Evolutionary conservation across 2,113 vertebrate species (phyloP).

Genomic region (Leucosticte australis): DNA sequence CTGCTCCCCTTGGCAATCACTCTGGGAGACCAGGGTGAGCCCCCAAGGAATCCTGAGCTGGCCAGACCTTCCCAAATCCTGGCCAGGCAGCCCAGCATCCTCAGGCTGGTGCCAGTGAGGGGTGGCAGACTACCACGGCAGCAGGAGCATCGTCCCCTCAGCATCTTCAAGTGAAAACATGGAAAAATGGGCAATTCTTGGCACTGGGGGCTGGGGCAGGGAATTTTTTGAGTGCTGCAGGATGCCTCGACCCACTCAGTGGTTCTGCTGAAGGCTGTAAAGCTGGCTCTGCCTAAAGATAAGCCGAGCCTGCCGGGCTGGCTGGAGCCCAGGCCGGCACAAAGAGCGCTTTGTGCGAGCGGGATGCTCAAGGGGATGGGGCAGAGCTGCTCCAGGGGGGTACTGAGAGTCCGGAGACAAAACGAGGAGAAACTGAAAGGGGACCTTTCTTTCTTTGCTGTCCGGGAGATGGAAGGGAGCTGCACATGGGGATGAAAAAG

Average conservation of each 20-base stretch:
- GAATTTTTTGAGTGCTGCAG: neutral
- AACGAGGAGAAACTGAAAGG: neutral
- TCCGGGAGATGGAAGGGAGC: neutral
- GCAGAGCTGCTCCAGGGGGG: neutral
- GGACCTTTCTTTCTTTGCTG: neutral
- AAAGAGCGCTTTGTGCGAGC: conserved; percentile 3
- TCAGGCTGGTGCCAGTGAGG: neutral
- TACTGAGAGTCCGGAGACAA: neutral
- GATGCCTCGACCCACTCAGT: rapidly evolving
- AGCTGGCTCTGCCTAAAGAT: neutral
- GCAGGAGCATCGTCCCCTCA: neutral
- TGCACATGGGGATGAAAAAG: neutral
- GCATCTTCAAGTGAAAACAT: rapidly evolving
- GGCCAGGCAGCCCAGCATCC: neutral
- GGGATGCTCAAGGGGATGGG: neutral
- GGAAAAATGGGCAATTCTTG: rapidly evolving
- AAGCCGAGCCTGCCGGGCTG: neutral
- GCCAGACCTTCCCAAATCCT: neutral
- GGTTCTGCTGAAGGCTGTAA: neutral
- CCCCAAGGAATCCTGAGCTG: neutral
- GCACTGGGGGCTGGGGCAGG: neutral
- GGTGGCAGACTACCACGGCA: neutral
- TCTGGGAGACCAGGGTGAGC: neutral
- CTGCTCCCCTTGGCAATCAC: neutral
- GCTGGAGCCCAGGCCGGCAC: conserved; percentile 7